phyloP scores from a whole-genome alignment of 1,140 invertebrate genomes.

The Penaeus japonicus region DNA sequence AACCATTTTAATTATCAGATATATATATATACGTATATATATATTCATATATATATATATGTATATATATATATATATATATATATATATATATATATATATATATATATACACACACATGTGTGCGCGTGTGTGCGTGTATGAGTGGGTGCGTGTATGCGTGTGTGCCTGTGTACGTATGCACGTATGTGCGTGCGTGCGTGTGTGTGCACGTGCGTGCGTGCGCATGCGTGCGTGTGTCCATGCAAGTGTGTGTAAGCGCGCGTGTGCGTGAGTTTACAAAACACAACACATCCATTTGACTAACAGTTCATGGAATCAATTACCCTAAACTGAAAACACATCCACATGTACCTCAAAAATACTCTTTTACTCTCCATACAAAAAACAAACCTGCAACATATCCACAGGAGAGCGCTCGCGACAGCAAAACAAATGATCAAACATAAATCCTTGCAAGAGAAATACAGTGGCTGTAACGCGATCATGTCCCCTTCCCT shows the following conservation, averaged over 20 bases:
- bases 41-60: neutral
- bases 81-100: constrained; percentile 6
- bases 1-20: neutral
- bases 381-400: too few species aligned
- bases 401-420: too few species aligned
- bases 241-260: neutral
- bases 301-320: neutral
- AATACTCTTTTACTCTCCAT: neutral
- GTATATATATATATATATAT: neutral
- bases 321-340: neutral
- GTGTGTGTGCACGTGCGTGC: neutral
- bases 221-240: neutral
- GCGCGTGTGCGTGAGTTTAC: neutral
- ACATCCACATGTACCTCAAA: neutral
- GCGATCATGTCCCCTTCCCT: too few species aligned
- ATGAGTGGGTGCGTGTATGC: neutral
- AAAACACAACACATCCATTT: neutral
- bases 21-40: neutral
- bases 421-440: too few species aligned
- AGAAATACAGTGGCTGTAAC: too few species aligned
- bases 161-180: neutral
- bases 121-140: neutral
- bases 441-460: too few species aligned
- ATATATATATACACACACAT: neutral
- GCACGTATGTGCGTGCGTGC: neutral